Base-by-base conservation (phyloP, 2,113 vertebrate genomes). In the Amphilophus citrinellus region DNA sequence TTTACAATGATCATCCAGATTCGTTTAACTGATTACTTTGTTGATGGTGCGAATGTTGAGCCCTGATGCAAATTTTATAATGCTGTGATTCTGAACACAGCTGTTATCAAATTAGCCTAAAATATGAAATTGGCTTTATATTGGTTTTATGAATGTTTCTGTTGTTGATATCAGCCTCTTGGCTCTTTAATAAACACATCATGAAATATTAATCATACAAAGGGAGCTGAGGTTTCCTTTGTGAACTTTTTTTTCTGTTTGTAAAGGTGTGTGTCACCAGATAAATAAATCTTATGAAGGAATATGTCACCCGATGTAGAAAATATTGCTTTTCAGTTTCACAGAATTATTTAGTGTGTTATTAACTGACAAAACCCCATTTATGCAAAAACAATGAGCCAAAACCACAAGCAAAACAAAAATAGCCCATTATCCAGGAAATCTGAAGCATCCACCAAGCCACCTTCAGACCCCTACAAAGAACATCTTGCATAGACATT, bases 151-250 rank as follows among this genome's bases (percentile, higher is more conserved):
- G 47, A 60, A 80, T 87, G 37, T 77, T 62, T 50, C 37, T n/a
- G 60, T 42, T 77, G 27, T 53, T 87, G 17, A 78, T 83, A 22
- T 71, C 8, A 76, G 35, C 30, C 77, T 14, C 17, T 35, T 15
- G 76, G 66, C 80, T 85, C n/a, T 79, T 71, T 87, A 88, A 87
- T 85, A 88, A 80, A 87, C 2, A 5, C 20, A 4, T 2, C 44
- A 63, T 87, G 35, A 89, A 83, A 87, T 88, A 85, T 87, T 82
- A 79, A 87, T 87, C 37, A 73, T 47, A 15, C 4, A 3, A 75
- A 79, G 35, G 35, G 8, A 61, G 58, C 62, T 18, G 22, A 61
- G 14, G 5, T 77, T 62, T 13, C 6, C 2, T 60, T 9, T 58
- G 18, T 80, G 35, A 87, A 22, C 75, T 68, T 65, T 42, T 5